phyloP scores from a whole-genome alignment of 2,888 invertebrate genomes.

The Zaprionus bogoriensis region DNA sequence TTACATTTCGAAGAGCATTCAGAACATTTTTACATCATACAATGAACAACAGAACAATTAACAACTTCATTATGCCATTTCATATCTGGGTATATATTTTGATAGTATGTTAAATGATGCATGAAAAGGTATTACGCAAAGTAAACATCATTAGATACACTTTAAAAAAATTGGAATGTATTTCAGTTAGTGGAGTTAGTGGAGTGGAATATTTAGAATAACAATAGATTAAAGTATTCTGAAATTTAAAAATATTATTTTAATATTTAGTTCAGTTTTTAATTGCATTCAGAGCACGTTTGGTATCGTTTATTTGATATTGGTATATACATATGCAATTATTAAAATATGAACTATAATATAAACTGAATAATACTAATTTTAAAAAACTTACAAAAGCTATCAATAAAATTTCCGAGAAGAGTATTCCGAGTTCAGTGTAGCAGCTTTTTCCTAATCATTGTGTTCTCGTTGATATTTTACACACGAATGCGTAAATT shows the following conservation, averaged over 20 bases:
- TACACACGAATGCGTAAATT: slow-evolving; percentile 65
- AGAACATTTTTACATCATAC: background rate
- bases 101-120: background rate
- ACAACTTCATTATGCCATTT: background rate
- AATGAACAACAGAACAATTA: background rate
- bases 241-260: background rate
- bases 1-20: no score
- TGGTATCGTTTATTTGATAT: no score
- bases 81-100: background rate
- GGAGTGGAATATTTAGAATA: background rate
- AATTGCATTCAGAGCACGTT: no score
- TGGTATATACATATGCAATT: no score
- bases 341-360: no score
- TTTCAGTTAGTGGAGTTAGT: no score
- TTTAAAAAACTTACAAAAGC: no score
- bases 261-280: no score
- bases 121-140: background rate
- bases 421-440: slow-evolving; percentile 5
- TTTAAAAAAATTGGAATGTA: background rate
- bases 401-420: slow-evolving; percentile 4
- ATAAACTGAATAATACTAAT: no score
- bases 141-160: slow-evolving; percentile 2
- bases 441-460: no score
- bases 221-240: background rate
- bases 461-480: slow-evolving; percentile 45